These are phyloP conservation scores for Malurus splendens DNA, from an alignment of 2,797 vertebrate genomes.

Conservation along the genomic window DNA sequence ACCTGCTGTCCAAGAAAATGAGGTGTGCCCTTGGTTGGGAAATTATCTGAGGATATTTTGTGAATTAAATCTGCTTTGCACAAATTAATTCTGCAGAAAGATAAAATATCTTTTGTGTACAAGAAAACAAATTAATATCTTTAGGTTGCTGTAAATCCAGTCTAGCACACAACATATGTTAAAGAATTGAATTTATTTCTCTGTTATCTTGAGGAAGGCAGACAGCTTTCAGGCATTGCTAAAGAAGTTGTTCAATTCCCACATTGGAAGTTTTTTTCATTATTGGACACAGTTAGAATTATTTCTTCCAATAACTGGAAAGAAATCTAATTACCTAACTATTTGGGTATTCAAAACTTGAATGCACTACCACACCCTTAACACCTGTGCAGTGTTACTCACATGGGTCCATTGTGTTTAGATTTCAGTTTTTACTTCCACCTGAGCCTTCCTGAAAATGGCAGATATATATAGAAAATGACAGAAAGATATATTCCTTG, in stretches of 20 bases:
- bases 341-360: rapidly evolving
- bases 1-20: background rate
- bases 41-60: background rate
- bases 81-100: background rate
- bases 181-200: background rate
- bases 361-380: background rate
- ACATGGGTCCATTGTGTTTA: background rate
- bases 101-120: background rate
- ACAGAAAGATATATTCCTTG: background rate
- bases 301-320: background rate
- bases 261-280: background rate
- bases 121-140: background rate
- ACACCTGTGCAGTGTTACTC: background rate
- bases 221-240: background rate
- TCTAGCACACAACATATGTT: background rate
- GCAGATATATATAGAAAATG: background rate
- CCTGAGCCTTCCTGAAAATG: background rate
- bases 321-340: background rate
- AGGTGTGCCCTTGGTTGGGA: background rate
- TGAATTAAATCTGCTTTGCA: background rate
- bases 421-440: background rate
- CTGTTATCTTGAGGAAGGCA: background rate
- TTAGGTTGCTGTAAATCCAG: background rate
- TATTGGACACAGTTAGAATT: background rate
- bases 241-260: background rate